Percentiles rank a stretch among this genome's conserved stretches.
These are phyloP conservation scores for Homarus gammarus DNA, from an alignment of 2,888 invertebrate genomes.

Conservation along the genomic window DNA sequence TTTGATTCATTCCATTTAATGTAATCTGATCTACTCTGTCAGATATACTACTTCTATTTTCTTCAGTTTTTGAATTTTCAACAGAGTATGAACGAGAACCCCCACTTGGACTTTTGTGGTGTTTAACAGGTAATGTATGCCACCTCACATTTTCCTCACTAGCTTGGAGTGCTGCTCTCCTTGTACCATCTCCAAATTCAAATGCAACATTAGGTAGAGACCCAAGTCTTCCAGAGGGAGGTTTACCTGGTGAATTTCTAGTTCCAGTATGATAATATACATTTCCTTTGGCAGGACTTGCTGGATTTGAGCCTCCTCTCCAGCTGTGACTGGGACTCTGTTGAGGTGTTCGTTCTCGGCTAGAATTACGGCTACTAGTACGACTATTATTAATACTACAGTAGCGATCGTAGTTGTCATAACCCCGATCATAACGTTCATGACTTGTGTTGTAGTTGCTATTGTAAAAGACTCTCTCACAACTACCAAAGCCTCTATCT, in stretches of 20 bases:
- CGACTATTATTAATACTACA: slow-evolving; percentile 70
- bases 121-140: slow-evolving; percentile 55
- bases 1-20: slow-evolving; percentile 3
- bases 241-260: slow-evolving; percentile 65
- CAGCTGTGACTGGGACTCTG: slow-evolving; percentile 44
- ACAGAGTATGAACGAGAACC: slow-evolving; percentile 15
- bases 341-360: slow-evolving; percentile 60
- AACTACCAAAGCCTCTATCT: slow-evolving; percentile 52
- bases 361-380: slow-evolving; percentile 71
- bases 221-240: slow-evolving; percentile 65
- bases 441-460: slow-evolving; percentile 43
- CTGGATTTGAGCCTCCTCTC: slow-evolving; percentile 52
- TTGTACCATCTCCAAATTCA: slow-evolving; percentile 49
- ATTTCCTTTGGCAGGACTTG: slow-evolving; percentile 54
- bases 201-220: slow-evolving; percentile 64
- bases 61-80: neutral
- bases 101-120: slow-evolving; percentile 11
- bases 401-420: slow-evolving; percentile 70
- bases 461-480: slow-evolving; percentile 67
- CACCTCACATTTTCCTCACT: slow-evolving; percentile 41
- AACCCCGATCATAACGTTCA: slow-evolving; percentile 64
- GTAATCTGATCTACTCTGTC: slow-evolving; percentile 24
- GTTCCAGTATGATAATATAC: slow-evolving; percentile 9
- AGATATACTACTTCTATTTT: slow-evolving; percentile 7
- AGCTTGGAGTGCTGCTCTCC: slow-evolving; percentile 6